Base-by-base conservation (phyloP, 2,888 invertebrate genomes). In the Apoderus coryli region DNA sequence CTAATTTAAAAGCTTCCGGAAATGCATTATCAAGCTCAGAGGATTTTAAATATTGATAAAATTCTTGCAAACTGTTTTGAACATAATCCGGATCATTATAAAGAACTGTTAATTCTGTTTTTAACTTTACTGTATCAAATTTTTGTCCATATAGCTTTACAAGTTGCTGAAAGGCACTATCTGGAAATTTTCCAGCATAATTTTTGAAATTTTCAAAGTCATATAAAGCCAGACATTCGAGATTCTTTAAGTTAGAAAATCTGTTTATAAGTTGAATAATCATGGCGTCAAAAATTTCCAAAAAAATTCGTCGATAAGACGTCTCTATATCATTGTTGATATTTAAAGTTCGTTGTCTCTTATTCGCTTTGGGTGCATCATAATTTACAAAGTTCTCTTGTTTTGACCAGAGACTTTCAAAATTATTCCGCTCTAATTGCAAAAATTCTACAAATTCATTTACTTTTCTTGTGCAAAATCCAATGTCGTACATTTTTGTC, bases 11-110 rank as follows among this genome's bases (percentile, higher is more conserved):
- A 35, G 35, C 35, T 32, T 35, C 27, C 16, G 15, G 27, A 26
- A 27, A 27, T 27, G 27, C 27, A 16, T 27, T 27, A 16, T 27
- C 6, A 15, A 27, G 27, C 16, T 27, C 15, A 6, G 19, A 33
- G 30, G 34, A 31, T 34, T 34, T 31, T 26, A 32, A 32, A 28
- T 35, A 32, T 32, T 35, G 24, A 32, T 33, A 35, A 32, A 31
- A 32, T 25, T 31, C 15, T 28, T 35, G 28, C 22, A 31, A 29
- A 27, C 24, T 25, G 23, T 32, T 35, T 27, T 27, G 1, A 32
- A 35, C 25, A 35, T 35, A 35, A 32, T 35, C 27, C 30, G 29
- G 25, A 26, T 26, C 26, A 24, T 16, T 31, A 31, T 27, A 28
- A 24, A 27, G 25, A 15, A 31, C 31, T 25, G 25, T 22, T 3